Conservation (phyloP, 2,888 invertebrate species). For the Apoda limacodes region DNA sequence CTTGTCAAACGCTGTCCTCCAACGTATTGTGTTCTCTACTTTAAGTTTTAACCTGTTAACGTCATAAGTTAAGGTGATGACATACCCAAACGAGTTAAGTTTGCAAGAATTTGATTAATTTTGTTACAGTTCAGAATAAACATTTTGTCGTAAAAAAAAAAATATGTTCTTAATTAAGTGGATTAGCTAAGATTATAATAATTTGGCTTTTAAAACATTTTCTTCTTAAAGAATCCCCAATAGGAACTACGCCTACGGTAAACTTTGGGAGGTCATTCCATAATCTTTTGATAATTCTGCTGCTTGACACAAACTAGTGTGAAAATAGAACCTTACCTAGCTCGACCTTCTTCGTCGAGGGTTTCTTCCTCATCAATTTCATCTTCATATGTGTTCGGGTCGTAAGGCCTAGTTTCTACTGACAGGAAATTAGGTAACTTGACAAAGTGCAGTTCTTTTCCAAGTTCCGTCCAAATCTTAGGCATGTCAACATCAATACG, state of each 20-base stretch:
- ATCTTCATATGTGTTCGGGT: slow-evolving; percentile 94
- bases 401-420: slow-evolving; percentile 97
- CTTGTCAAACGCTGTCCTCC: slow-evolving; percentile 87
- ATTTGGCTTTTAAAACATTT: too few relatives aligned
- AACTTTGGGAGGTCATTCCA: too few relatives aligned
- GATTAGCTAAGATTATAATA: too few relatives aligned
- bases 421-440: slow-evolving; percentile 98
- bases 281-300: background rate
- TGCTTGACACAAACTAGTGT: background rate
- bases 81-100: too few relatives aligned
- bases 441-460: slow-evolving; percentile 93
- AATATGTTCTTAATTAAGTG: background rate
- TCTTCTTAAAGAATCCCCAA: too few relatives aligned
- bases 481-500: slow-evolving; percentile 98
- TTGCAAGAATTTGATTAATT: too few relatives aligned
- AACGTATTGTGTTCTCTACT: slow-evolving; percentile 98
- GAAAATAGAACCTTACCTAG: slow-evolving; percentile 64
- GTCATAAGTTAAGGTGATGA: slow-evolving; percentile 7
- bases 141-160: background rate
- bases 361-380: slow-evolving; percentile 99
- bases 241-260: too few relatives aligned
- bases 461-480: slow-evolving; percentile 92
- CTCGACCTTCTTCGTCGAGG: slow-evolving; percentile 96
- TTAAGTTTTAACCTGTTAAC: slow-evolving; percentile 82
- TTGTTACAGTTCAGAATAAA: too few relatives aligned